phyloP scores from a whole-genome alignment of 2,113 vertebrate species.

The Bostrychus sinensis region DNA sequence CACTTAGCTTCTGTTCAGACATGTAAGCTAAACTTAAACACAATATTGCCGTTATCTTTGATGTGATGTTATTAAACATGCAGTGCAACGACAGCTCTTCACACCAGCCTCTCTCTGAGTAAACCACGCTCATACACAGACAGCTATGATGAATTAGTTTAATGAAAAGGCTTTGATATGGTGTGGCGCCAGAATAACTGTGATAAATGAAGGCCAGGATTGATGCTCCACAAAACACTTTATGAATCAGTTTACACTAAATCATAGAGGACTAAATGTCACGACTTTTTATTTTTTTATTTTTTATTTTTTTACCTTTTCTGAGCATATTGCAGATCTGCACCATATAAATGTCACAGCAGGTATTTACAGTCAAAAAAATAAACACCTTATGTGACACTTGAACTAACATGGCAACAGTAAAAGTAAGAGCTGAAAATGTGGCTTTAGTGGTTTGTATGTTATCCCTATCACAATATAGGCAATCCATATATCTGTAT shows the following conservation, averaged over 20 bases:
- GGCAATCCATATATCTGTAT: too few relatives aligned
- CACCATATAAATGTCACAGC: constrained; percentile 2
- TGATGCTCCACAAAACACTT: neutral
- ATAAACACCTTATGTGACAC: neutral
- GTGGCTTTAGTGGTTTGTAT: neutral
- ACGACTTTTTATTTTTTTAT: too few relatives aligned
- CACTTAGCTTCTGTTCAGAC: neutral
- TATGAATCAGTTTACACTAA: neutral
- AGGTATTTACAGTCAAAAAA: neutral
- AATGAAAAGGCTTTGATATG: constrained; percentile 6
- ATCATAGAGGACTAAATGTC: neutral
- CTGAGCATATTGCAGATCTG: neutral
- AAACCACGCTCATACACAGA: neutral
- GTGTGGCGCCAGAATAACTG: constrained; percentile 5
- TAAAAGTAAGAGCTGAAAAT: neutral
- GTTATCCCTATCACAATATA: too few relatives aligned
- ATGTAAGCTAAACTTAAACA: neutral
- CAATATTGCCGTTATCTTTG: constrained; percentile 4
- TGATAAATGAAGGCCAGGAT: constrained; percentile 6
- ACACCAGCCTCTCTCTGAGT: neutral
- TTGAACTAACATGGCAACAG: neutral
- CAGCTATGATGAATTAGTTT: constrained; percentile 7
- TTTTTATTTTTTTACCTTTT: neutral
- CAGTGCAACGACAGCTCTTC: neutral
- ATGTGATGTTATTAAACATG: neutral